These are phyloP conservation scores for Drosophila rufa DNA, from an alignment of 1,140 invertebrate species.

Conservation along the genomic window DNA sequence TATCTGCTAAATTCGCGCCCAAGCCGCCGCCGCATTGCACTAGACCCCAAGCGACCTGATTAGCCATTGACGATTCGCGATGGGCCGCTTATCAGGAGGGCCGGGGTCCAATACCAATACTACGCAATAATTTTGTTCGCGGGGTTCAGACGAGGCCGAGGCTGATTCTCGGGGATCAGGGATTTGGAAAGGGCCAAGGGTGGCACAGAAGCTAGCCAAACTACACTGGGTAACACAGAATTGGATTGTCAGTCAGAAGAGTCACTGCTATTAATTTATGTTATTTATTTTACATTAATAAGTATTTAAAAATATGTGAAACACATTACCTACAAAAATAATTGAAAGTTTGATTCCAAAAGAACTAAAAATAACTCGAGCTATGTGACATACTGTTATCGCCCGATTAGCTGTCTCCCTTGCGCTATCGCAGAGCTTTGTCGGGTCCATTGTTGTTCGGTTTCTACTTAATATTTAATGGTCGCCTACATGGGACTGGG, in stretches of 20 bases:
- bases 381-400: conserved; percentile 35
- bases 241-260: not conserved
- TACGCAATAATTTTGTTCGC: conserved; percentile 19
- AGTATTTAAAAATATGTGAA: not conserved
- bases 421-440: conserved; percentile 42
- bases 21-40: conserved; percentile 23
- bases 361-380: not conserved
- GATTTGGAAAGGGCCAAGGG: conserved; percentile 19
- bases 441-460: conserved; percentile 48
- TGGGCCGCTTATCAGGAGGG: conserved; percentile 43
- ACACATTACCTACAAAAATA: not conserved
- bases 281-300: not conserved
- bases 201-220: conserved; percentile 7
- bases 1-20: conserved; percentile 20
- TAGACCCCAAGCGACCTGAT: conserved; percentile 44
- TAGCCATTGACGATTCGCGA: conserved; percentile 21
- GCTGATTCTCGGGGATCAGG: conserved; percentile 19
- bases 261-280: not conserved
- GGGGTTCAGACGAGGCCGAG: conserved; percentile 31
- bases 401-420: conserved; percentile 38
- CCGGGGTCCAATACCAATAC: conserved; percentile 23
- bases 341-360: not conserved
- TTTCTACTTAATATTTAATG: conserved; percentile 66
- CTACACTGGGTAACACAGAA: conserved; percentile 3
- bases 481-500: conserved; percentile 64